These are phyloP conservation scores for Aphis craccivora DNA, from an alignment of 1,140 invertebrate genomes.

Conservation along the genomic window DNA sequence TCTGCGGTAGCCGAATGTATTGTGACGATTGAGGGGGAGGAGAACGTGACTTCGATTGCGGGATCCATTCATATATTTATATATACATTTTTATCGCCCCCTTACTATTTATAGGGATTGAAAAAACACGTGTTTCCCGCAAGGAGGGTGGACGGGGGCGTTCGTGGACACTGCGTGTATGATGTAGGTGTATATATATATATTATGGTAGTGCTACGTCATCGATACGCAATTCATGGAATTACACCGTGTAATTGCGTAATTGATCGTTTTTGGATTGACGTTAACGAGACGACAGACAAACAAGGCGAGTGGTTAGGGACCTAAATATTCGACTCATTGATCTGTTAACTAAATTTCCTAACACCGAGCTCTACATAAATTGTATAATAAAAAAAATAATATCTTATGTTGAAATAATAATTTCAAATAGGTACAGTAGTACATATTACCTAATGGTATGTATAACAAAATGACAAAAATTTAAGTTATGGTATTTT, in stretches of 20 bases:
- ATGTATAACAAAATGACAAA: not conserved
- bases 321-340: not conserved
- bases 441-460: not conserved
- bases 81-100: conserved; percentile 40
- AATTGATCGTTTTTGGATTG: conserved; percentile 58
- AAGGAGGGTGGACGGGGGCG: not conserved
- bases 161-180: not conserved
- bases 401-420: not conserved
- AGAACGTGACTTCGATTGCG: conserved; percentile 52
- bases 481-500: not conserved
- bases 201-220: conserved; percentile 41
- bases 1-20: conserved; percentile 52
- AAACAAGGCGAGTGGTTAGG: conserved; percentile 4
- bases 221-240: conserved; percentile 48
- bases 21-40: not conserved
- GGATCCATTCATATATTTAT: conserved; percentile 22
- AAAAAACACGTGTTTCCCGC: conserved; percentile 51
- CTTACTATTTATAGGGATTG: conserved; percentile 29
- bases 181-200: not conserved
- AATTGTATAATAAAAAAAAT: not conserved
- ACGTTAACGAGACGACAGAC: conserved; percentile 50
- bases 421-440: not conserved
- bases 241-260: conserved; percentile 50
- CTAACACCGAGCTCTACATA: not conserved
- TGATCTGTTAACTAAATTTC: not conserved